Base-by-base conservation (phyloP, 2,113 vertebrate species). In the Enhydra lutris region DNA sequence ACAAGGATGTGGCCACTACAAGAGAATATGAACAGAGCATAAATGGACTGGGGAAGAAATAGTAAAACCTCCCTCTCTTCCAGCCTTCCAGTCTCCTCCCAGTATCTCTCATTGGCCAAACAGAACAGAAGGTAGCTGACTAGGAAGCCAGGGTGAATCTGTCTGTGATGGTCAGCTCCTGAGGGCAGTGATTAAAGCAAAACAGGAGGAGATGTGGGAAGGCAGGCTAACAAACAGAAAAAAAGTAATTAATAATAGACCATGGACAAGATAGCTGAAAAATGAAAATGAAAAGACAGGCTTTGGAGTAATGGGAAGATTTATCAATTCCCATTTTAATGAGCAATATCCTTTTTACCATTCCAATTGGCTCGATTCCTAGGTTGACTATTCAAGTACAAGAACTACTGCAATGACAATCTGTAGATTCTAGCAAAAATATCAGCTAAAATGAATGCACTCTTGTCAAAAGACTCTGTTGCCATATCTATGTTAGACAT, bases 301-400 rank as follows among this genome's bases (percentile, higher is more conserved):
- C 65, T 94, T 81, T 63, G 26, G 11, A 95, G 6, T 94, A 95
- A 89, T 65, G 18, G 8, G 6, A 78, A 94, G 45, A 95, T 92
- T 79, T 67, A 92, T 67, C 55, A 73, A 67, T 67, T 76, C 50
- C 63, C 11, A 65, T 92, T 87, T 95, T 92, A 76, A 92, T 92
- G 42, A 97, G 36, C 57, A 85, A 89, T 94, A 50, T 89, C 65
- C 26, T 73, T 82, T 92, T 87, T 67, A 67, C 23, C 59, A 88
- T 93, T 84, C 52, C 39, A 96, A 17, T 6, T 84, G 80, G 29
- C 45, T 87, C 1, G 0, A 67, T 87, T 97, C 34, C 74, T 90
- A 83, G 31, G 31, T 65, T 79, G 39, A 42, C 13, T 92, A 63
- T 83, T 78, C 79, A 90, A 89, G 29, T 74, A 81, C 20, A 82